Evolutionary conservation across 2,797 vertebrate species (phyloP).

Genomic region (Pangasius djambal): DNA sequence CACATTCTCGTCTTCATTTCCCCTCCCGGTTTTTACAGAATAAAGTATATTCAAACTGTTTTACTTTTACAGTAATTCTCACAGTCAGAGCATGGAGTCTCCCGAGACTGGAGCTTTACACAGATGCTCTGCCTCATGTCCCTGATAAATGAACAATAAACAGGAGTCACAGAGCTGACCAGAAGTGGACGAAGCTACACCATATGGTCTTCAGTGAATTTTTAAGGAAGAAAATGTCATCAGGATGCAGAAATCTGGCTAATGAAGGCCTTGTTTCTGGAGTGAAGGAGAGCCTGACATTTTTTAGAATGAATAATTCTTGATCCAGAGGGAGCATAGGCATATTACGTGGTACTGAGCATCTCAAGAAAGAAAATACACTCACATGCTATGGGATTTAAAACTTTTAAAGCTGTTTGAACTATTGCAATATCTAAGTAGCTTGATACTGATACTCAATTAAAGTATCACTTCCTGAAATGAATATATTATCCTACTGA

Average conservation of each 20-base stretch:
- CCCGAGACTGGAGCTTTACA: background rate
- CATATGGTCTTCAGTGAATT: constrained; percentile 44
- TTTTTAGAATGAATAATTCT: background rate
- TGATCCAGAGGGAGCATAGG: background rate
- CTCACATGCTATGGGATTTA: background rate
- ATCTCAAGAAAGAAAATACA: background rate
- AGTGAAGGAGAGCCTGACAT: too few species aligned
- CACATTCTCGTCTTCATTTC: background rate
- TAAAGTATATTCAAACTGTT: background rate
- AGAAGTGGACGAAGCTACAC: constrained; percentile 11
- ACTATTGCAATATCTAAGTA: background rate
- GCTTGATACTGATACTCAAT: background rate
- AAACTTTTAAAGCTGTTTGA: background rate
- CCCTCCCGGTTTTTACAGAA: background rate
- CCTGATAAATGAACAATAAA: constrained; percentile 52
- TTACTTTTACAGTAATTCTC: background rate
- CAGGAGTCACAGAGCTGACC: constrained; percentile 36
- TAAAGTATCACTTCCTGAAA: background rate
- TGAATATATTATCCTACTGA: background rate
- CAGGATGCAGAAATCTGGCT: constrained; percentile 11
- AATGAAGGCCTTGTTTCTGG: background rate
- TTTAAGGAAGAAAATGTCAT: constrained; percentile 26
- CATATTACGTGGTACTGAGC: background rate
- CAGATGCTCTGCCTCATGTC: constrained; percentile 2
- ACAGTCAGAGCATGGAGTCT: background rate